Evolutionary conservation across 2,888 invertebrate genomes (phyloP).

Genomic region (Aleiodes alternator): DNA sequence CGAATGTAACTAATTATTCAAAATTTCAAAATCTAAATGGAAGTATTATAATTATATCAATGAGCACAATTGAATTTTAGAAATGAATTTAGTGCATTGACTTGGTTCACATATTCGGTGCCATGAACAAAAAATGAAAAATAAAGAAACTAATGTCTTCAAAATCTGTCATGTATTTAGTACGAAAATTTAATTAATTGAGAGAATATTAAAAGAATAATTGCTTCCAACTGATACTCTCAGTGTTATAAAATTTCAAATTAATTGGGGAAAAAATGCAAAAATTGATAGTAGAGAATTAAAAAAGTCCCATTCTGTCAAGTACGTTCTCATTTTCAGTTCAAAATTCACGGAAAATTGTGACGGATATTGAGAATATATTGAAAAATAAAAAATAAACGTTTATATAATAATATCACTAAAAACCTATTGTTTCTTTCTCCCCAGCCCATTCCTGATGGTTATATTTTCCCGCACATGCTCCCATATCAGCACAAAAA

Average conservation of each 20-base stretch:
- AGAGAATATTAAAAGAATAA: constrained; percentile 11
- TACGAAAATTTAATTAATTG: not conserved
- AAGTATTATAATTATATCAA: constrained; percentile 13
- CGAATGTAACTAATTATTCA: constrained; percentile 2
- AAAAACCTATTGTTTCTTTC: constrained; percentile 6
- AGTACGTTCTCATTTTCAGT: constrained; percentile 28
- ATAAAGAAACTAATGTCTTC: constrained; percentile 47
- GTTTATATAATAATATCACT: constrained; percentile 49
- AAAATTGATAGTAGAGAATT: constrained; percentile 14
- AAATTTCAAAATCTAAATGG: constrained; percentile 16
- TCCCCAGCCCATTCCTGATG: constrained; percentile 63
- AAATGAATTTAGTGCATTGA: constrained; percentile 10
- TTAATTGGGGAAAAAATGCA: not conserved
- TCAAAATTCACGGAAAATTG: constrained; percentile 38
- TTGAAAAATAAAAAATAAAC: constrained; percentile 46
- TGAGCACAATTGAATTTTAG: constrained; percentile 35
- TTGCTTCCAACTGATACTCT: constrained; percentile 38
- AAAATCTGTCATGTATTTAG: constrained; percentile 28
- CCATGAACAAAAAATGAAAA: constrained; percentile 11
- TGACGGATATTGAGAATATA: constrained; percentile 42
- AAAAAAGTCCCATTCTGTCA: constrained; percentile 7
- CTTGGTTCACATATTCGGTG: constrained; percentile 37
- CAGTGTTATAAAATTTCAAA: constrained; percentile 40
- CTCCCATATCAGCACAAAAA: constrained; percentile 60
- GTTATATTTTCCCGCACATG: constrained; percentile 63